Conservation (phyloP, 2,797 vertebrate species). For the Triplophysa bombifrons region DNA sequence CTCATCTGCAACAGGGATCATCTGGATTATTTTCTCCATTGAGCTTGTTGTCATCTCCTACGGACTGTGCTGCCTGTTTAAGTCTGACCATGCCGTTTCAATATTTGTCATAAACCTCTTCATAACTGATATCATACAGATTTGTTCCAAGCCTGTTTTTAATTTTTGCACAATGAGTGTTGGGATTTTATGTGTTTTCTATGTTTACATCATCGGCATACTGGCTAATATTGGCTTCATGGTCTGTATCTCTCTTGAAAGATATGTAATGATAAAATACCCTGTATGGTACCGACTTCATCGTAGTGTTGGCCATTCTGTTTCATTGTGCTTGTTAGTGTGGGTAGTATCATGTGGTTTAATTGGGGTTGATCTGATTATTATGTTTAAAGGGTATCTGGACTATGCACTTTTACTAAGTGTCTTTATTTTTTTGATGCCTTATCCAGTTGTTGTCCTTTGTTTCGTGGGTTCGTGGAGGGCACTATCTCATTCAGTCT, state of each 20-base stretch:
- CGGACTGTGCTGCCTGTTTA: constrained; percentile 46
- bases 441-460: constrained; percentile 49
- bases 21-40: constrained; percentile 42
- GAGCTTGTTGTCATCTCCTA: constrained; percentile 43
- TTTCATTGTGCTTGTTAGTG: constrained; percentile 23
- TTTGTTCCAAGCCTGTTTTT: constrained; percentile 12
- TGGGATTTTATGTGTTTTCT: background rate
- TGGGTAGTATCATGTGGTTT: constrained; percentile 13
- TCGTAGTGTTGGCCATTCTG: constrained; percentile 29
- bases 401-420: background rate
- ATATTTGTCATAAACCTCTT: constrained; percentile 55
- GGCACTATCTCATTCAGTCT: constrained; percentile 36
- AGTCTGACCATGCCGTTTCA: constrained; percentile 29
- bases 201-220: constrained; percentile 13
- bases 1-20: background rate
- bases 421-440: constrained; percentile 8
- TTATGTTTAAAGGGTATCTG: background rate
- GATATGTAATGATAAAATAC: constrained; percentile 56
- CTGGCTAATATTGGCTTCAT: constrained; percentile 47
- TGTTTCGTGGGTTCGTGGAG: constrained; percentile 41
- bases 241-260: constrained; percentile 53
- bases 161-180: background rate
- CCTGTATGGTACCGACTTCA: constrained; percentile 55
- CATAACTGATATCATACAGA: constrained; percentile 48
- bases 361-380: background rate